A percentile compares a stretch with the other conserved stretches of the same genome.
phyloP scores from a whole-genome alignment of 2,888 invertebrate genomes.

The Acanthococcus lagerstroemiae region DNA sequence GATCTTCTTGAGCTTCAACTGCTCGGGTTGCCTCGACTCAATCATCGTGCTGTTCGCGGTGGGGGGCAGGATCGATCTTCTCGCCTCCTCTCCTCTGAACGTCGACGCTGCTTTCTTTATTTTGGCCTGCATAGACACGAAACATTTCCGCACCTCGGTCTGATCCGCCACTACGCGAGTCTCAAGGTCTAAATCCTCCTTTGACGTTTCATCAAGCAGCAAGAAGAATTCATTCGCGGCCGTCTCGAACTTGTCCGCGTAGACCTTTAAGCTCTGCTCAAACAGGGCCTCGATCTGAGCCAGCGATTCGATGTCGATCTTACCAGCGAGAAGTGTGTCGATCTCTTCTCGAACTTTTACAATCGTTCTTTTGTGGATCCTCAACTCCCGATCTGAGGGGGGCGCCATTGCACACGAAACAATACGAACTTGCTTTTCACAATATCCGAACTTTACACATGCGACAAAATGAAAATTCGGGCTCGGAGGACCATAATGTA shows the following conservation, averaged over 20 bases:
- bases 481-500: too few relatives aligned
- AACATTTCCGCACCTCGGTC: not conserved
- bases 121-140: not conserved
- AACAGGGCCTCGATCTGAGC: not conserved
- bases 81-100: not conserved
- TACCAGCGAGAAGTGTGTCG: not conserved
- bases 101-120: not conserved
- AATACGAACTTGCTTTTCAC: too few relatives aligned
- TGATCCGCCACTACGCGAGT: not conserved
- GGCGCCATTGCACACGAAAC: too few relatives aligned
- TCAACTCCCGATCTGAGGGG: not conserved
- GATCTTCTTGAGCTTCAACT: slow-evolving; percentile 2
- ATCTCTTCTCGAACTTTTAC: too few relatives aligned
- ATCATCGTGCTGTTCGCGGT: not conserved
- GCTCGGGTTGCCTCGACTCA: too few relatives aligned
- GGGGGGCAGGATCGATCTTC: not conserved
- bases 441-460: too few relatives aligned
- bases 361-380: not conserved
- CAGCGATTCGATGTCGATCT: not conserved
- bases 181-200: not conserved
- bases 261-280: too few relatives aligned
- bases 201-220: not conserved
- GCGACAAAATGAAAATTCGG: too few relatives aligned
- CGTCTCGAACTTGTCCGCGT: not conserved
- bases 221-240: too few relatives aligned